Evolutionary conservation across 2,797 vertebrate species (phyloP).

Genomic region (Acomys russatus): DNA sequence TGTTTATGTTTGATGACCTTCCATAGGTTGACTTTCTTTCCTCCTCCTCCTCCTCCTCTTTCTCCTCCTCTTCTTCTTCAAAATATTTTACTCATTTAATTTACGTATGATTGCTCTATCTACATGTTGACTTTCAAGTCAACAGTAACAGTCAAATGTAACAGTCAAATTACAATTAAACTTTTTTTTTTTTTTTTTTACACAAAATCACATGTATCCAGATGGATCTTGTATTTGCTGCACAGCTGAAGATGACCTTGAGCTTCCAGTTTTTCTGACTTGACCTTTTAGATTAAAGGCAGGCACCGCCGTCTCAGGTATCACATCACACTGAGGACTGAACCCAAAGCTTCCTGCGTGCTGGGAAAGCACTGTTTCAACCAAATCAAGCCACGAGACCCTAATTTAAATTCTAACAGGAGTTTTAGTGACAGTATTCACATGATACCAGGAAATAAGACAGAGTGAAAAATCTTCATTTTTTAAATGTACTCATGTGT

Average conservation of each 20-base stretch:
- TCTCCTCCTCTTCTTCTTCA: too few species aligned
- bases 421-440: neutral
- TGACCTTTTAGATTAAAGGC: neutral
- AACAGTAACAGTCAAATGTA: neutral
- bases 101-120: too few species aligned
- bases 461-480: neutral
- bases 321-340: neutral
- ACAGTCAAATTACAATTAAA: neutral
- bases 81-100: too few species aligned
- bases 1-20: neutral
- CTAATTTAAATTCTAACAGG: neutral
- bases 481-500: neutral
- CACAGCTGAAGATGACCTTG: neutral
- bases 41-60: too few species aligned
- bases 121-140: too few species aligned
- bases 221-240: neutral
- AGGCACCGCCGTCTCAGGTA: neutral
- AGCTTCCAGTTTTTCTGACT: too few species aligned
- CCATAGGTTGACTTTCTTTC: neutral
- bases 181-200: neutral
- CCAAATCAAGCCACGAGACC: neutral
- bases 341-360: neutral
- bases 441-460: neutral
- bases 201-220: too few species aligned
- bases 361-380: neutral